phyloP scores from a whole-genome alignment of 2,888 invertebrate species.

The Drosophila tanythrix region DNA sequence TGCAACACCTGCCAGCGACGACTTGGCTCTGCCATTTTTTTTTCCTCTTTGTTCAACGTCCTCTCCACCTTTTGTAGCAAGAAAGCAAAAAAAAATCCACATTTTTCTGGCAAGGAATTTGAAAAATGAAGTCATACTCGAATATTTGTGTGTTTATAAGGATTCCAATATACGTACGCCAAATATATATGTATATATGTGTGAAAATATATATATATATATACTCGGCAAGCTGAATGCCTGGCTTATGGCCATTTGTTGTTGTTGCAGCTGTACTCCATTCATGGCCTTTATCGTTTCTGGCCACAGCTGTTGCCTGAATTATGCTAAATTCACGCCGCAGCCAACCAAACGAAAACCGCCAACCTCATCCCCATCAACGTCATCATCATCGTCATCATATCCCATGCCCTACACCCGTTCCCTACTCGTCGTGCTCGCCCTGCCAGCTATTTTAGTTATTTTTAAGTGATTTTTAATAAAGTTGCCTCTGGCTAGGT shows the following conservation, averaged over 20 bases:
- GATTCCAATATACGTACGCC: constrained; percentile 48
- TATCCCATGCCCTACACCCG: not conserved
- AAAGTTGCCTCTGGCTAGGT: constrained; percentile 62
- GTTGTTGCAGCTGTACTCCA: constrained; percentile 60
- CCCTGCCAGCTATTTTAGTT: constrained; percentile 69
- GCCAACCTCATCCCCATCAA: constrained; percentile 29
- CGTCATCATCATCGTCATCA: constrained; percentile 21
- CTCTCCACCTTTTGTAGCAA: constrained; percentile 2
- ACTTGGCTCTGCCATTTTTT: constrained; percentile 65
- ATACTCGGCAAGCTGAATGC: constrained; percentile 13
- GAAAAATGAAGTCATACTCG: constrained; percentile 73
- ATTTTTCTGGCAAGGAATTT: constrained; percentile 51
- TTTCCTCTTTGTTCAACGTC: constrained; percentile 6
- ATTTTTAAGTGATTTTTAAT: constrained; percentile 81
- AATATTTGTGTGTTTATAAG: constrained; percentile 75
- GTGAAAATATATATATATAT: constrained; percentile 51
- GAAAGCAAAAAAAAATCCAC: constrained; percentile 10
- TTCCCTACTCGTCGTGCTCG: constrained; percentile 24
- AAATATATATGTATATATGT: not conserved
- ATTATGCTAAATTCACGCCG: constrained; percentile 76
- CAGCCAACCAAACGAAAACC: constrained; percentile 48
- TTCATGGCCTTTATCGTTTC: constrained; percentile 80
- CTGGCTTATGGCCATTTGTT: constrained; percentile 56
- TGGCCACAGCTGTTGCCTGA: constrained; percentile 80
- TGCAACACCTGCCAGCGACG: constrained; percentile 78